Evolutionary conservation across 2,888 invertebrate genomes (phyloP).

Genomic region (Embidobia sp.): DNA sequence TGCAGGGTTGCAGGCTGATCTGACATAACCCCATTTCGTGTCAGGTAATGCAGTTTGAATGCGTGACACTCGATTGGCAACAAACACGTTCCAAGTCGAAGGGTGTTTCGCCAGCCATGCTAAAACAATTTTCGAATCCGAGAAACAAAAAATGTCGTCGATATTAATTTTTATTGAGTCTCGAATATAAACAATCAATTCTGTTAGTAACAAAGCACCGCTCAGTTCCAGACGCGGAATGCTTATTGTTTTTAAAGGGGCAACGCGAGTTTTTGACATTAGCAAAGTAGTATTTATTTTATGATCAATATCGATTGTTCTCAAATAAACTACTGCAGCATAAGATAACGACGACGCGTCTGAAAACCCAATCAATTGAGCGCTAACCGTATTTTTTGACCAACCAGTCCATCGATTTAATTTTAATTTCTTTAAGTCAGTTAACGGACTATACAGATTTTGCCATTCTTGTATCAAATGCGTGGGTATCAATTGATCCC

Average conservation of each 20-base stretch:
- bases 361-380: conserved; percentile 6
- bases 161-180: not conserved
- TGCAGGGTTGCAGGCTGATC: conserved; percentile 1
- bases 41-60: not conserved
- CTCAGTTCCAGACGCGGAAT: conserved; percentile 10
- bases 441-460: not conserved
- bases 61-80: not conserved
- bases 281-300: not conserved
- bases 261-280: not conserved
- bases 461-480: not conserved
- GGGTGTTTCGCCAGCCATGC: conserved; percentile 5
- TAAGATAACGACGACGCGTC: conserved; percentile 5
- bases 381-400: not conserved
- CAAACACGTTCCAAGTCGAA: conserved; percentile 2
- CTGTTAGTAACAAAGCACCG: not conserved
- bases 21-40: not conserved
- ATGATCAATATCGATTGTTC: not conserved
- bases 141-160: not conserved
- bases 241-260: conserved; percentile 7
- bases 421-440: not conserved
- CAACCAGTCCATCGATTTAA: not conserved
- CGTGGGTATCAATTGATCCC: not conserved
- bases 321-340: not conserved
- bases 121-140: conserved; percentile 9
- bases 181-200: not conserved